These are phyloP conservation scores for Chromis chromis DNA, from an alignment of 2,797 vertebrate genomes.

Conservation along the genomic window DNA sequence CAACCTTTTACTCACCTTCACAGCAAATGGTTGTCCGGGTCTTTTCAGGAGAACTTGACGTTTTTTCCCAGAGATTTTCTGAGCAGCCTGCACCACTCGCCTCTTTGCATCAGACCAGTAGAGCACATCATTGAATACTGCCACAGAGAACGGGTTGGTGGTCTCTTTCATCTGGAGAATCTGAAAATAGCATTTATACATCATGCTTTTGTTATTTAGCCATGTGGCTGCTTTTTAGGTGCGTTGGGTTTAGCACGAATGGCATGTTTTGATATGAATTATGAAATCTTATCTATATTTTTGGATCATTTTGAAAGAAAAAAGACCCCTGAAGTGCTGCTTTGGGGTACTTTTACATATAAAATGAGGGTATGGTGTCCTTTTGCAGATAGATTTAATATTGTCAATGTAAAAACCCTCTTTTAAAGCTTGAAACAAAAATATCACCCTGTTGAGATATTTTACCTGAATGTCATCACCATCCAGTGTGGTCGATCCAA, in stretches of 20 bases:
- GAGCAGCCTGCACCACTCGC: slow-evolving; percentile 84
- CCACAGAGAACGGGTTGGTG: slow-evolving; percentile 87
- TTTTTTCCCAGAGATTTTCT: slow-evolving; percentile 89
- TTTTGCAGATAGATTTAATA: no score
- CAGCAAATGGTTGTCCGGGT: slow-evolving; percentile 85
- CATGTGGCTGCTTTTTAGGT: not conserved
- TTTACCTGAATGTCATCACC: slow-evolving; percentile 86
- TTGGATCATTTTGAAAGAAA: no score
- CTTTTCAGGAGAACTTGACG: slow-evolving; percentile 85
- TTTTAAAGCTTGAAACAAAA: not conserved
- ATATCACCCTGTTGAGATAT: not conserved
- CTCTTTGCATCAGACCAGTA: slow-evolving; percentile 91
- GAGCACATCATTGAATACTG: slow-evolving; percentile 88
- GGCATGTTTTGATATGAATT: no score
- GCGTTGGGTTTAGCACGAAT: not conserved
- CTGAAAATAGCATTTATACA: slow-evolving; percentile 68
- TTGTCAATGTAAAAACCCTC: no score
- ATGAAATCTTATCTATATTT: no score
- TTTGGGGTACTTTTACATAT: not conserved
- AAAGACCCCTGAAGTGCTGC: no score
- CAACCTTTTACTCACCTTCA: slow-evolving; percentile 84
- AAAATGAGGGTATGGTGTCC: no score
- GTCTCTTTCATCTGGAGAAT: slow-evolving; percentile 88
- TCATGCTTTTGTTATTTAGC: not conserved
- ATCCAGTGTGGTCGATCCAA: slow-evolving; percentile 89